Base-by-base conservation (phyloP, 2,113 vertebrate genomes). In the Gallinago media region DNA sequence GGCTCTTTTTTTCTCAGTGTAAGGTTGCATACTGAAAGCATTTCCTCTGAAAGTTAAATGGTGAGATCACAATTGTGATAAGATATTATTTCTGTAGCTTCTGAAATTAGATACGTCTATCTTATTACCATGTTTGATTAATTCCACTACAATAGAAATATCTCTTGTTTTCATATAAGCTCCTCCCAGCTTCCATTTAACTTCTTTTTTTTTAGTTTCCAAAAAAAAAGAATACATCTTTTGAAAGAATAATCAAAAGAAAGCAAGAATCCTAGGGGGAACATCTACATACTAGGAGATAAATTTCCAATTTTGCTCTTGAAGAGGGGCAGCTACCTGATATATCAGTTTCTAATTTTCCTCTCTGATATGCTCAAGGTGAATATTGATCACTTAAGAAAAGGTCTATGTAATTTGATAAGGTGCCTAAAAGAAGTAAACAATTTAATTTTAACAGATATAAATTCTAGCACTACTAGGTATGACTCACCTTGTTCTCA, bases 1-100 rank as follows among this genome's bases (percentile, higher is more conserved):
- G 74, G 85, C 52, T 88, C 63, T 47, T 88, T 92, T 92, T 76
- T 56, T 74, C 46, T 97, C 46, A 40, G 32, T 79, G 56, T 65
- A 78, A 68, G 54, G 36, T 91, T 96, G n/a, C 56, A 76, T 66
- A 49, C 75, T 89, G 44, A 85, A 96, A 52, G 76, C 59, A 95
- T 95, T 96, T 97, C 78, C 92, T 96, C 91, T 67, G 14, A 76
- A 91, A 96, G 76, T 93, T 92, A 86, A 85, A 77, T 95, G 75
- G 87, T 54, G 67, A 96, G 67, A 52, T 95, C 80, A 94, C 49
- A 86, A 66, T 1, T 75, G 12, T 83, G 73, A 92, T 97, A 83
- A 93, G 77, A 83, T 93, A 93, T 10, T 79, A 18, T 77, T 82
- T 95, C 76, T 88, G 54, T 85, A 82, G 74, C 49, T 91, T 92